Evolutionary conservation across 1,140 invertebrate genomes (phyloP).

Genomic region (Drosophila sp.): DNA sequence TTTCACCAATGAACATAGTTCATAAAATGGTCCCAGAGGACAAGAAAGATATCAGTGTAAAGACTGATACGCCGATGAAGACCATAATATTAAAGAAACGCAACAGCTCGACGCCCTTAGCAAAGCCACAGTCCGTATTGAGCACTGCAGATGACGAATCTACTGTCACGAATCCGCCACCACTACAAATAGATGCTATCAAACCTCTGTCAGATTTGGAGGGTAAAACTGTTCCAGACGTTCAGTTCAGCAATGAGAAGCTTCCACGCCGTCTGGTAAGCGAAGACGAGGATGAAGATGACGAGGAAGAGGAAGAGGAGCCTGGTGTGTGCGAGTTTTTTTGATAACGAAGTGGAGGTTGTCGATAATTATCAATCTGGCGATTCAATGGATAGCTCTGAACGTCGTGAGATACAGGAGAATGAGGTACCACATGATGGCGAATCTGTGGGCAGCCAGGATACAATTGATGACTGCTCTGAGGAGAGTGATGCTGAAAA

Average conservation of each 20-base stretch:
- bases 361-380: slow-evolving; percentile 66
- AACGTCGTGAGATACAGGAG: slow-evolving; percentile 59
- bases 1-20: not conserved
- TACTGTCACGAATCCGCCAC: slow-evolving; percentile 15
- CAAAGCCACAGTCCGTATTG: slow-evolving; percentile 16
- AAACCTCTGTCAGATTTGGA: slow-evolving; percentile 30
- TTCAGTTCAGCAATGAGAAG: not conserved
- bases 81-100: slow-evolving; percentile 21
- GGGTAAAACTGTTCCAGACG: not conserved
- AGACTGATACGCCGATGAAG: slow-evolving; percentile 30
- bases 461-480: slow-evolving; percentile 49
- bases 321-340: slow-evolving; percentile 36
- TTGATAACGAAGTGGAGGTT: slow-evolving; percentile 60
- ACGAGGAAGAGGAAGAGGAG: slow-evolving; percentile 15
- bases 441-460: slow-evolving; percentile 77
- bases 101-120: slow-evolving; percentile 63
- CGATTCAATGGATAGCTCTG: slow-evolving; percentile 69
- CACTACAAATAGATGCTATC: slow-evolving; percentile 55
- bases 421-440: slow-evolving; percentile 65
- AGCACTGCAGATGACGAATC: not conserved
- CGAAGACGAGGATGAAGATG: slow-evolving; percentile 29
- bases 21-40: not conserved
- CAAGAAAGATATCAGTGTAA: not conserved
- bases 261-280: slow-evolving; percentile 11
- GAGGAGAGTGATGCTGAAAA: slow-evolving; percentile 44